These are phyloP conservation scores for Dermochelys coriacea DNA, from an alignment of 2,797 vertebrate genomes.

Conservation along the genomic window DNA sequence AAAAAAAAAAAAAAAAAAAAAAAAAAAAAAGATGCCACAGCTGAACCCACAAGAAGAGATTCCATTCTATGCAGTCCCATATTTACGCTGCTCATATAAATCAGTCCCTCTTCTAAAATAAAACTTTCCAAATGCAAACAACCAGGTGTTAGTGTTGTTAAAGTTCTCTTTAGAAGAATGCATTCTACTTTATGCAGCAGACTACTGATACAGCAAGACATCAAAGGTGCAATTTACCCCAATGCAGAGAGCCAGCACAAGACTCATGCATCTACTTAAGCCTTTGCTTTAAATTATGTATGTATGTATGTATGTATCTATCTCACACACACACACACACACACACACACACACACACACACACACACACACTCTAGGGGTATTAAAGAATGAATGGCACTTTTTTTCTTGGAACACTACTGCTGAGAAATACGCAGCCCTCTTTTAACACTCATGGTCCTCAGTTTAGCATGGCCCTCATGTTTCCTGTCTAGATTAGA, in stretches of 20 bases:
- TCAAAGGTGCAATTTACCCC: neutral
- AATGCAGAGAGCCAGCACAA: neutral
- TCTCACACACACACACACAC: no score
- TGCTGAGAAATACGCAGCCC: neutral
- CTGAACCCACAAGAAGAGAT: neutral
- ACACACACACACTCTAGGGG: no score
- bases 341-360: no score
- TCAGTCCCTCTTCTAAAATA: neutral
- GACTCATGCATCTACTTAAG: neutral
- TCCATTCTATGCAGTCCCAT: neutral
- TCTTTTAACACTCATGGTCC: neutral
- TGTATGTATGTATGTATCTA: no score
- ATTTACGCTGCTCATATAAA: neutral
- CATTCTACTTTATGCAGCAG: neutral
- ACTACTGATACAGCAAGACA: neutral
- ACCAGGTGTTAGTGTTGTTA: neutral
- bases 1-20: no score
- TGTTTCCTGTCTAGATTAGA: neutral
- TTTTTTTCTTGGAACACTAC: neutral
- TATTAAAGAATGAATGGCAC: neutral
- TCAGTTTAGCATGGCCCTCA: neutral
- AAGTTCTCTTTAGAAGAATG: neutral
- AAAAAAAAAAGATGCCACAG: neutral
- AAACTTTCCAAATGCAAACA: neutral
- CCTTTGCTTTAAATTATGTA: neutral